A percentile compares a stretch with the other conserved stretches of the same genome.
These are phyloP conservation scores for Loripinus fragilis DNA, from an alignment of 2,888 invertebrate genomes.

Conservation along the genomic window DNA sequence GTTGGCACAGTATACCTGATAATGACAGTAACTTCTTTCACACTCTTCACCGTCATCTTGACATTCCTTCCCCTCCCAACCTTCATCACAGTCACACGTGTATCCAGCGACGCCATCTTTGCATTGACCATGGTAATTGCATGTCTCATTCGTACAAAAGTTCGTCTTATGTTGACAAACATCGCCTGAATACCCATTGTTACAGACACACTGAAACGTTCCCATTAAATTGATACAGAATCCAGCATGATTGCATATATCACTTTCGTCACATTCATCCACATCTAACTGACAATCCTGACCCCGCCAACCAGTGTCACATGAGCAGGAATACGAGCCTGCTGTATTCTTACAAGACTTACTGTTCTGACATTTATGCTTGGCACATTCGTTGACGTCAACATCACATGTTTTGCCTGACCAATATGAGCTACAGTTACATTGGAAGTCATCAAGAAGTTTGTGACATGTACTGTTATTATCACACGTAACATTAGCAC, in stretches of 20 bases:
- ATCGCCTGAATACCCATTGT: conserved; percentile 32
- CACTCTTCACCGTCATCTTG: conserved; percentile 54
- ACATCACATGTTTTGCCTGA: conserved; percentile 48
- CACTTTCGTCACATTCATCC: conserved; percentile 26
- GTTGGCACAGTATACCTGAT: conserved; percentile 44
- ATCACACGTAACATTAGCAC: conserved; percentile 42
- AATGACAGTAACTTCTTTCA: conserved; percentile 32
- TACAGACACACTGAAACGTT: conserved; percentile 42
- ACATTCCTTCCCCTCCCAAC: conserved; percentile 49
- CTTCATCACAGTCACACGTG: conserved; percentile 53
- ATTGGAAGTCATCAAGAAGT: conserved; percentile 36
- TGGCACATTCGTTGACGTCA: conserved; percentile 67
- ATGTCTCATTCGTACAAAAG: conserved; percentile 37
- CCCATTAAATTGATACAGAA: conserved; percentile 41
- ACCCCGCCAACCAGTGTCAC: conserved; percentile 51
- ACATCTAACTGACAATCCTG: conserved; percentile 43
- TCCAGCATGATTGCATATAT: conserved; percentile 39
- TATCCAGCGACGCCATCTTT: conserved; percentile 35
- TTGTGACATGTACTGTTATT: conserved; percentile 36
- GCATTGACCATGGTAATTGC: conserved; percentile 57
- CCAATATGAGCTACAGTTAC: conserved; percentile 46
- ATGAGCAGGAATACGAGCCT: conserved; percentile 60
- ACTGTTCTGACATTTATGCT: conserved; percentile 57
- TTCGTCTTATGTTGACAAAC: conserved; percentile 25
- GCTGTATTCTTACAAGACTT: conserved; percentile 46